A percentile compares a stretch with the other conserved stretches of the same genome.
Conservation (phyloP, 2,113 vertebrate genomes). For the Clarias magur region DNA sequence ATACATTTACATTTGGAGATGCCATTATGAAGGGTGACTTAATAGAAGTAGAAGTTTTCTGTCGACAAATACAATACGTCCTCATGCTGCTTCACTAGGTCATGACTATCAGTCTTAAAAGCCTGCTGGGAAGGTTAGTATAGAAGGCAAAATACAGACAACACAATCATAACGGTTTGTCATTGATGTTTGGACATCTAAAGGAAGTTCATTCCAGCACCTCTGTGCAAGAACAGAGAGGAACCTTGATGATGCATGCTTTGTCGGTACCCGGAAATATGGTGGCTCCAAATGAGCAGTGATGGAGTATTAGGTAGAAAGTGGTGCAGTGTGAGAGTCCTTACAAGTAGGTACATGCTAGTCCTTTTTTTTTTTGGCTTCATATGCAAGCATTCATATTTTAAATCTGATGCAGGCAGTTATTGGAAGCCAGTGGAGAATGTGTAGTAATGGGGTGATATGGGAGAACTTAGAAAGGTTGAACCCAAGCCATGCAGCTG, state of each 20-base stretch:
- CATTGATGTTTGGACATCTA: too few species aligned
- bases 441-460: background rate
- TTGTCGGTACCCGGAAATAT: background rate
- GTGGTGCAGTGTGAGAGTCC: background rate
- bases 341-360: background rate
- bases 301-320: background rate
- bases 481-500: background rate
- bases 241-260: background rate
- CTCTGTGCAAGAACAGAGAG: too few species aligned
- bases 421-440: background rate
- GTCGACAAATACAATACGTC: too few species aligned
- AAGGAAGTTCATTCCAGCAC: too few species aligned
- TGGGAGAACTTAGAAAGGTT: background rate
- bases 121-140: too few species aligned
- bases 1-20: too few species aligned
- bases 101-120: too few species aligned
- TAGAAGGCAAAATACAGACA: too few species aligned
- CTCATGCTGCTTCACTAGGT: too few species aligned
- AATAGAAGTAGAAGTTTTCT: too few species aligned
- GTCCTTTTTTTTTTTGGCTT: background rate
- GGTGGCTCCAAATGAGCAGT: background rate
- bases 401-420: background rate
- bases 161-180: too few species aligned
- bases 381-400: background rate
- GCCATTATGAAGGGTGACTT: too few species aligned